These are phyloP conservation scores for Sesamia inferens DNA, from an alignment of 2,888 invertebrate species.

Conservation along the genomic window DNA sequence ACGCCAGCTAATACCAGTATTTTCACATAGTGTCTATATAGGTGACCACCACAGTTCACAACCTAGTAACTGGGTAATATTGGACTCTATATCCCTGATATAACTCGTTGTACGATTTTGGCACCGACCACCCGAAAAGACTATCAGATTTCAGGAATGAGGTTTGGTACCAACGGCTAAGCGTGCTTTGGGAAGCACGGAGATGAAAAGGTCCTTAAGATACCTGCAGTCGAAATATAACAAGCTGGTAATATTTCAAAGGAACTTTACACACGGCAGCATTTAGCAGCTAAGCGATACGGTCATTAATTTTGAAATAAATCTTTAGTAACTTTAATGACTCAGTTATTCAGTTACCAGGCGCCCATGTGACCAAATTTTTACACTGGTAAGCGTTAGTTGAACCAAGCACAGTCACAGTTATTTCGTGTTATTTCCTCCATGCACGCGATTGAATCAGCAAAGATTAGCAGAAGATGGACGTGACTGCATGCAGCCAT, in stretches of 20 bases:
- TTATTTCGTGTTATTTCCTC: conserved; percentile 28
- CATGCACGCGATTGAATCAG: conserved; percentile 45
- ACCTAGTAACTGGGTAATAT: background rate
- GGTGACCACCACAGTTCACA: background rate
- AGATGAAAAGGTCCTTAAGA: background rate
- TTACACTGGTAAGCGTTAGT: conserved; percentile 22
- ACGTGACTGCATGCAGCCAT: conserved; percentile 7
- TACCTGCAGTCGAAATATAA: background rate
- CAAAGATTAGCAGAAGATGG: conserved; percentile 30
- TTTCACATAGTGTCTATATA: background rate
- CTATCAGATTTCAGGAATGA: background rate
- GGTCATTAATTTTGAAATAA: conserved; percentile 41
- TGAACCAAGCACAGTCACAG: conserved; percentile 27
- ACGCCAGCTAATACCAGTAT: background rate
- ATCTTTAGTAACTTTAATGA: conserved; percentile 41
- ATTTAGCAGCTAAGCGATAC: conserved; percentile 35
- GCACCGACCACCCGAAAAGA: background rate
- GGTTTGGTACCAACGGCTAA: background rate
- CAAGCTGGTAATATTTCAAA: background rate
- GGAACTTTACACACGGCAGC: conserved; percentile 7
- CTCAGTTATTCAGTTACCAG: conserved; percentile 30
- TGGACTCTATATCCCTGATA: background rate
- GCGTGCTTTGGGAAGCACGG: background rate
- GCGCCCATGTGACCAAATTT: conserved; percentile 23
- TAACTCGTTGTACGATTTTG: background rate